phyloP scores from a whole-genome alignment of 1,140 invertebrate species.

The Planococcus citri region DNA sequence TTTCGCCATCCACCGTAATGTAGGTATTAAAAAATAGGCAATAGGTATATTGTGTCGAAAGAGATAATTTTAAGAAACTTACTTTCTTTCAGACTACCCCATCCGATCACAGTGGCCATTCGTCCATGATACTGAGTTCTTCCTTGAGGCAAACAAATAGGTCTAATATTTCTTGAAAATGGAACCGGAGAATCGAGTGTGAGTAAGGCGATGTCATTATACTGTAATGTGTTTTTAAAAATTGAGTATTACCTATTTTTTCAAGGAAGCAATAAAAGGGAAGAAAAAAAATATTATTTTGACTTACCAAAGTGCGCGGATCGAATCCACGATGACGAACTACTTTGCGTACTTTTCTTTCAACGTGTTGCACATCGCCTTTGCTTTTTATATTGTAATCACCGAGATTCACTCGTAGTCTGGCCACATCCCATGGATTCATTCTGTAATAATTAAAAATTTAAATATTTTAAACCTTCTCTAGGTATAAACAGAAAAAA shows the following conservation, averaged over 20 bases:
- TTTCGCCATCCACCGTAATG: no score
- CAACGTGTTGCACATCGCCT: slow-evolving; percentile 56
- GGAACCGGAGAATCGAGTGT: slow-evolving; percentile 63
- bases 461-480: background rate
- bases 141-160: slow-evolving; percentile 65
- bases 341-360: slow-evolving; percentile 62
- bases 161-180: slow-evolving; percentile 59
- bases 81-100: slow-evolving; percentile 70
- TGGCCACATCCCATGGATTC: slow-evolving; percentile 73
- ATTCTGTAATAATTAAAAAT: slow-evolving; percentile 46
- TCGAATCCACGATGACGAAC: slow-evolving; percentile 74
- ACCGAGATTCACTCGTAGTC: slow-evolving; percentile 62
- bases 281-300: background rate
- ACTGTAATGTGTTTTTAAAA: slow-evolving; percentile 46
- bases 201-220: slow-evolving; percentile 75
- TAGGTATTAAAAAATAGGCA: no score
- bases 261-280: background rate
- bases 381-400: slow-evolving; percentile 67
- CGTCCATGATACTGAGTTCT: slow-evolving; percentile 48
- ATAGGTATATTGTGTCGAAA: no score
- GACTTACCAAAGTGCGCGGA: slow-evolving; percentile 56
- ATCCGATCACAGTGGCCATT: slow-evolving; percentile 67
- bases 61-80: slow-evolving; percentile 30
- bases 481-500: background rate
- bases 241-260: background rate